phyloP scores from a whole-genome alignment of 2,797 vertebrate genomes.

The Allochrocebus solatus region DNA sequence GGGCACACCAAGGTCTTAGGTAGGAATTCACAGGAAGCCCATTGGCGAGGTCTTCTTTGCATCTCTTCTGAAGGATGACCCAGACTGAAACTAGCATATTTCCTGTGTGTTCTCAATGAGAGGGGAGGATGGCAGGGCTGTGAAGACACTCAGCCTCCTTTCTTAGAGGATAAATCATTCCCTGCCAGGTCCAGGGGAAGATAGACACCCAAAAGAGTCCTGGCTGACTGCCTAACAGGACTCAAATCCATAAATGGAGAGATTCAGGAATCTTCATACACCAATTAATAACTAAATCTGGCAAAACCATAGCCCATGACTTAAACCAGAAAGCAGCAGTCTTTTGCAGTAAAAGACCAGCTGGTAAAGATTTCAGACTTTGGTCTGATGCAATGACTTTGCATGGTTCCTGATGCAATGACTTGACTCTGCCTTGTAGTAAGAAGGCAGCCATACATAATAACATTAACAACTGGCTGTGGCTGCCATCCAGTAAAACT shows the following conservation, averaged over 20 bases:
- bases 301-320: background rate
- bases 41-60: rapidly evolving
- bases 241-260: background rate
- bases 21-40: background rate
- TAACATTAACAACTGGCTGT: rapidly evolving
- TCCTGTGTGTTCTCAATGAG: background rate
- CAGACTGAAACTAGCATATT: background rate
- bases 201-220: background rate
- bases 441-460: background rate
- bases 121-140: background rate
- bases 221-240: background rate
- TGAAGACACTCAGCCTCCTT: background rate
- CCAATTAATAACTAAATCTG: background rate
- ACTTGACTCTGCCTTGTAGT: background rate
- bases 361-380: background rate
- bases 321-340: background rate
- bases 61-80: background rate
- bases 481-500: background rate
- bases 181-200: background rate
- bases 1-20: background rate
- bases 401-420: background rate
- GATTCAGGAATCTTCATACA: background rate
- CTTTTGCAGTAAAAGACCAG: background rate
- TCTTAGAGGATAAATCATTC: background rate
- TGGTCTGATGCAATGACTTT: background rate